phyloP scores from a whole-genome alignment of 1,140 invertebrate genomes.

The Drosophila littoralis region DNA sequence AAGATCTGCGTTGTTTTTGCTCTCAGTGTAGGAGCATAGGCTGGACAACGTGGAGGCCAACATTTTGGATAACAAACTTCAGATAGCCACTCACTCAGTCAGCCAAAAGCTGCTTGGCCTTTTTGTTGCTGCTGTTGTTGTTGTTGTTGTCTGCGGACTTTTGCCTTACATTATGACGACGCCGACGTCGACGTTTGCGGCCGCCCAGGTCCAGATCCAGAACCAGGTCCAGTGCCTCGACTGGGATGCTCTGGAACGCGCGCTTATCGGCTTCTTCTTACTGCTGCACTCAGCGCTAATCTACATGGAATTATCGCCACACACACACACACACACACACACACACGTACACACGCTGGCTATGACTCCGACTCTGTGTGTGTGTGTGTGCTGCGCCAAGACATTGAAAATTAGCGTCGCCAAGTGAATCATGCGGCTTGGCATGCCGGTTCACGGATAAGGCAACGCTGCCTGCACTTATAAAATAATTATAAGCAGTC shows the following conservation, averaged over 20 bases:
- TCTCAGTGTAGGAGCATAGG: neutral
- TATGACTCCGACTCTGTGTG: slow-evolving; percentile 8
- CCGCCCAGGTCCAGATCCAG: slow-evolving; percentile 36
- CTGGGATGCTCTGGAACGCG: slow-evolving; percentile 50
- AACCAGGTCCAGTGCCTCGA: slow-evolving; percentile 5
- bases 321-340: slow-evolving; percentile 32
- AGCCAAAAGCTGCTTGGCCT: slow-evolving; percentile 34
- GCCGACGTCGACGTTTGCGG: slow-evolving; percentile 22
- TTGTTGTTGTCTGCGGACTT: slow-evolving; percentile 21
- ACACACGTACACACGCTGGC: neutral
- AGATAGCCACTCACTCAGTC: slow-evolving; percentile 63
- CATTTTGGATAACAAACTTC: slow-evolving; percentile 75
- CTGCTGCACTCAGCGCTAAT: slow-evolving; percentile 79
- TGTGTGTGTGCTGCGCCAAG: slow-evolving; percentile 17
- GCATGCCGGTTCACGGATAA: slow-evolving; percentile 66
- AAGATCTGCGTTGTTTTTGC: neutral
- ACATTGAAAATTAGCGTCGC: slow-evolving; percentile 67
- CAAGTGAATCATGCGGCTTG: slow-evolving; percentile 75
- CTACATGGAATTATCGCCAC: slow-evolving; percentile 74
- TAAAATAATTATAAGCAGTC: slow-evolving; percentile 78
- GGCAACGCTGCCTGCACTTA: slow-evolving; percentile 73
- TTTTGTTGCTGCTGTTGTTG: slow-evolving; percentile 24
- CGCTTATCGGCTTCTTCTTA: slow-evolving; percentile 58
- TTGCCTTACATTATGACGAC: slow-evolving; percentile 47
- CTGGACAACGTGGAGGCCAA: slow-evolving; percentile 48